Evolutionary conservation across 2,888 invertebrate genomes (phyloP).

Genomic region (Aleiodes alternator): DNA sequence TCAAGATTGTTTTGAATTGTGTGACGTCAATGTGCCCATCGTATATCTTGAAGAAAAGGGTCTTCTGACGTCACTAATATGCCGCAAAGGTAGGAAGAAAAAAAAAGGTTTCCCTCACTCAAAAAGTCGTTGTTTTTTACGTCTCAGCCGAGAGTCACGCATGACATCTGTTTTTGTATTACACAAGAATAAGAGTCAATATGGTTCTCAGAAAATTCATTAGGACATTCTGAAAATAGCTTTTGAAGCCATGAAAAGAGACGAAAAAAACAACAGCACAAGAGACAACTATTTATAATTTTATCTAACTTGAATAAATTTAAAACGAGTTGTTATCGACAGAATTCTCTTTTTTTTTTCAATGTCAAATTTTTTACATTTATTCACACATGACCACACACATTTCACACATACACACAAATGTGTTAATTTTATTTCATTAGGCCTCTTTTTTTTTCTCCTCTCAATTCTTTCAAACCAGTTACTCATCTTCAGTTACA

Average conservation of each 20-base stretch:
- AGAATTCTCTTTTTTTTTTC: neutral
- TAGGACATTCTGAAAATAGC: neutral
- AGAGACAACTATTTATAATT: too few species aligned
- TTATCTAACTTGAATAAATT: neutral
- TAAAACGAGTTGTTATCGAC: neutral
- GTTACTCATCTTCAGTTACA: slow-evolving; percentile 30
- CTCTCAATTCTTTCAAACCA: neutral
- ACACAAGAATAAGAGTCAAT: slow-evolving; percentile 12
- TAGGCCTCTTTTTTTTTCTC: neutral
- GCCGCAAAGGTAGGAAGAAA: neutral
- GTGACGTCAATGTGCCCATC: slow-evolving; percentile 48
- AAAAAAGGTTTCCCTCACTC: neutral
- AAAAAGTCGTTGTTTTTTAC: neutral
- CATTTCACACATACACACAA: neutral
- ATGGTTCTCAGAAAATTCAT: slow-evolving; percentile 5
- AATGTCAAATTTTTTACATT: neutral
- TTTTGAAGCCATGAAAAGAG: too few species aligned
- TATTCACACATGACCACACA: neutral
- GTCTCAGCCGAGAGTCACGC: slow-evolving; percentile 16
- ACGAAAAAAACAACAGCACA: too few species aligned
- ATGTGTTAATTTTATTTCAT: neutral
- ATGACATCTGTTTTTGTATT: slow-evolving; percentile 39
- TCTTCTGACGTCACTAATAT: slow-evolving; percentile 25
- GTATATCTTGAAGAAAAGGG: slow-evolving; percentile 55
- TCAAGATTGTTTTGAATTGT: slow-evolving; percentile 29